Evolutionary conservation across 1,140 invertebrate genomes (phyloP), one percentile per base, ranked within the genome.

Genomic region (Cyclina sinensis): DNA sequence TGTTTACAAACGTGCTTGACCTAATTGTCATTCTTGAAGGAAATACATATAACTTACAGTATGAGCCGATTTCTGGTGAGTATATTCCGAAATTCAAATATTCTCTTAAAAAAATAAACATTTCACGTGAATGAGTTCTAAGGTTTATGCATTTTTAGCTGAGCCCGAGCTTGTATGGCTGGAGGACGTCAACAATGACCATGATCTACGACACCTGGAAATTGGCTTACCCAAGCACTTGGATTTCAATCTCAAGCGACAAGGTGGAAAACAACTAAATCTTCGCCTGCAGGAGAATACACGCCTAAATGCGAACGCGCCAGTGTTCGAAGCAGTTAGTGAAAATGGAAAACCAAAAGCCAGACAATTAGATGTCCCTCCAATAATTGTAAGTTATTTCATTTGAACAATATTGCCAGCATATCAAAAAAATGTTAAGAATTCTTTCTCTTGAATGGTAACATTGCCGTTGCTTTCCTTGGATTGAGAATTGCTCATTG

Each of bases 221-320:
- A 54, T n/a, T 0, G 74, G 18, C 1, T 54, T 78, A 21, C 74
- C 74, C 0, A 32, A 32, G 0, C 5, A 32, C 1, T n/a, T 78
- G 1, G 5, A 78, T 12, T 78, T 78, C 46, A 46, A 78, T 21
- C 30, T 78, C 0, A 54, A 78, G 32, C 24, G 74, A 32, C 1
- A 32, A 37, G 43, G 74, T 11, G 43, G 46, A 1, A 24, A 30
- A 0, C 21, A 24, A 1, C 5, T 48, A 9, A 54, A 46, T 3
- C 27, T 78, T 24, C 74, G 39, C 1, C 74, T 78, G 12, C 43
- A 48, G 32, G 74, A 78, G 18, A 78, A 78, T 24, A 46, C 12
- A 37, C 74, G 74, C 7, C 24, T 78, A 11, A 78, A 78, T 32
- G 74, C 74, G 1, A 78, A 78, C 46, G 74, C 74, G 4, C 74